Evolutionary conservation across 1,140 invertebrate species (phyloP), one percentile per base, ranked within the genome.

Genomic region (Plectrocnemia conspersa): DNA sequence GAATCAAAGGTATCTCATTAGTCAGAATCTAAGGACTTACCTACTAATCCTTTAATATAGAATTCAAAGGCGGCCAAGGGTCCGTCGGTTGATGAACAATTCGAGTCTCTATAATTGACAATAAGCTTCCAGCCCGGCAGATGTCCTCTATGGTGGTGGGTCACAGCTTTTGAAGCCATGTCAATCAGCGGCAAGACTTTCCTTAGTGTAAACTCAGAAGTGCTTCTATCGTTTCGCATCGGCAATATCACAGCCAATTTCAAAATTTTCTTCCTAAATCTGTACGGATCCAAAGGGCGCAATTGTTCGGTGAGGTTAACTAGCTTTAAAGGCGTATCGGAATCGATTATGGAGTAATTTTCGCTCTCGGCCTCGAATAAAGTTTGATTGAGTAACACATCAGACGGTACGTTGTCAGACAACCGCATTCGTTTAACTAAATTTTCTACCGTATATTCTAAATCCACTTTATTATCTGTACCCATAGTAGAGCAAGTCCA

Each of bases 51-150:
- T 61, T 82, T 82, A 50, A 79, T 79, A 68, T 88, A 85, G 57
- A 90, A 84, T 45, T 89, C 85, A 65, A 90, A 86, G 3, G 88
- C 88, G 3, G 83, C 85, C 3, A 91, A 70, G 0, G 88, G 84
- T 1, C 88, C 89, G 38, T 81, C 78, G 1, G 82, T 84, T 3
- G 87, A 89, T 3, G 88, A 89, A 66, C 88, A 91, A n/a, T 79
- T 75, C 0, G 88, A 87, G 63, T 91, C 86, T 35, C 84, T 74
- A 52, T 83, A 80, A 27, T 82, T 76, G 1, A 89, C 78, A 18
- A 78, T 70, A 33, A 91, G 82, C 41, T 76, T 77, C 77, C 82
- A 85, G 9, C 79, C 80, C 1, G 82, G 80, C 1, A 88, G 69
- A 0, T 80, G 75, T 3, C 81, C 82, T 23, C 70, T 72, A 9